Conservation (phyloP, 2,888 invertebrate species). For the Scrobipalpa costella region DNA sequence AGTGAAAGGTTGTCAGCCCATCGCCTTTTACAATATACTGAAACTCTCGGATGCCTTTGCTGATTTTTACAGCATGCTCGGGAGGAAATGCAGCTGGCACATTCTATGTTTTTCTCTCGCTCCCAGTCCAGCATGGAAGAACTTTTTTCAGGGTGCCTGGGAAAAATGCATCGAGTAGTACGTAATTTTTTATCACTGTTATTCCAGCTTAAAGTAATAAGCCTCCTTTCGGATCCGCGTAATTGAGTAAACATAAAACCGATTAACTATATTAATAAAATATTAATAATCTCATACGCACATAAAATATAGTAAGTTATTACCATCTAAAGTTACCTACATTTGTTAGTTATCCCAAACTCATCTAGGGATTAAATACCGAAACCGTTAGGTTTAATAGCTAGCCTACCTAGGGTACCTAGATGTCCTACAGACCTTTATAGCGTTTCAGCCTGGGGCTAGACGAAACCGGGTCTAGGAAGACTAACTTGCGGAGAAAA, state of each 20-base stretch:
- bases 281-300: background rate
- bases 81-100: too few species aligned
- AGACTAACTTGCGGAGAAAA: slow-evolving; percentile 21
- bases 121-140: too few species aligned
- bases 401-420: slow-evolving; percentile 13
- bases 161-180: too few species aligned
- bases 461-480: slow-evolving; percentile 21
- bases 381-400: slow-evolving; percentile 20
- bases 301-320: background rate
- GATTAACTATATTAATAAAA: background rate
- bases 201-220: background rate
- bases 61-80: too few species aligned
- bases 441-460: slow-evolving; percentile 23
- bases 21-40: too few species aligned
- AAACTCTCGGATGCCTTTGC: too few species aligned
- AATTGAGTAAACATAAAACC: background rate
- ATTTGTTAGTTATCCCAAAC: background rate
- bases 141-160: too few species aligned
- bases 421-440: slow-evolving; percentile 30
- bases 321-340: background rate
- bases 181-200: too few species aligned
- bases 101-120: too few species aligned
- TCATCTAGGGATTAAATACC: slow-evolving; percentile 11
- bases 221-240: background rate
- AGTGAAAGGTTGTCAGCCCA: too few species aligned